A percentile compares a stretch with the other conserved stretches of the same genome.
These are phyloP conservation scores for Numenius arquata DNA, from an alignment of 2,113 vertebrate species.

Conservation along the genomic window DNA sequence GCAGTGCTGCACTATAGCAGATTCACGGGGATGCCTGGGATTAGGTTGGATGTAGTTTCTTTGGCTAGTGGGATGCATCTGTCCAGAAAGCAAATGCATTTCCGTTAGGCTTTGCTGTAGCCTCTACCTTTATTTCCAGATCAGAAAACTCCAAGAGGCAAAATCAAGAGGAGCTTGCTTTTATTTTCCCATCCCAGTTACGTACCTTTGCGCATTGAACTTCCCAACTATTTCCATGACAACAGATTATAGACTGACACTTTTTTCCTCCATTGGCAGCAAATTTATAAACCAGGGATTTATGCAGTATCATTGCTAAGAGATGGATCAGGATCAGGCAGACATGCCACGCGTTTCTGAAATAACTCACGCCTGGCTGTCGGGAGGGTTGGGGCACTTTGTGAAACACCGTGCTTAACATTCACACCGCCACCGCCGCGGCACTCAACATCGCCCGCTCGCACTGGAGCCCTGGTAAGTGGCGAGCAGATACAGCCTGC, in stretches of 20 bases:
- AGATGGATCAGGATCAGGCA: constrained; percentile 54
- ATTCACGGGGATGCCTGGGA: background rate
- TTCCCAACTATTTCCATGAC: constrained; percentile 67
- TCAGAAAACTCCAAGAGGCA: background rate
- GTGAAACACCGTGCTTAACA: constrained; percentile 24
- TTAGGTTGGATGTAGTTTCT: background rate
- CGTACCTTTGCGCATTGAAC: background rate
- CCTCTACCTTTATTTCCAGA: background rate
- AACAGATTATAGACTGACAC: constrained; percentile 54
- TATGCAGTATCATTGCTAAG: constrained; percentile 53
- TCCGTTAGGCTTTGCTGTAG: background rate
- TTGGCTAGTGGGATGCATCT: background rate
- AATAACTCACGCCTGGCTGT: constrained; percentile 54
- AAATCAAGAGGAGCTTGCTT: background rate
- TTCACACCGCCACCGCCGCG: background rate
- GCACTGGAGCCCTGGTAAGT: background rate
- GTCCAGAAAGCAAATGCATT: background rate
- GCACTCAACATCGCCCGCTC: background rate
- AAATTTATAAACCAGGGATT: constrained; percentile 57
- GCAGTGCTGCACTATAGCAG: background rate
- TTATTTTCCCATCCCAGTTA: constrained; percentile 20
- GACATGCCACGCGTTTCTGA: background rate
- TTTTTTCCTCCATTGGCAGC: constrained; percentile 37
- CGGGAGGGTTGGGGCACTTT: background rate
- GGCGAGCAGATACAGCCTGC: background rate